Percentiles rank a stretch among this genome's conserved stretches.
Evolutionary conservation across 1,140 invertebrate species (phyloP).

Genomic region (Caerostris extrusa): DNA sequence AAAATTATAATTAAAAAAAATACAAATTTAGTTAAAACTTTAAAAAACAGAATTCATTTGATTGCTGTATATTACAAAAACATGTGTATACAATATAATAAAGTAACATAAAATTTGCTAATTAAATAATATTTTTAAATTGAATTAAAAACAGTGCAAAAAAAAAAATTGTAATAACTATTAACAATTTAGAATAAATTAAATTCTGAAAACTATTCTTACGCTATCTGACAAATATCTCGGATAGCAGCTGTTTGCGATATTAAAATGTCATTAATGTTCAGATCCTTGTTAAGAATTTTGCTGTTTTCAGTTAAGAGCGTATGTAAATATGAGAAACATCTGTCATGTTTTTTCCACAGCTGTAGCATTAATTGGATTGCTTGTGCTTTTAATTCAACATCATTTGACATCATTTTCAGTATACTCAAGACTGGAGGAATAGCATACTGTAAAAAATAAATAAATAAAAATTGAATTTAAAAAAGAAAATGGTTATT

Average conservation of each 20-base stretch:
- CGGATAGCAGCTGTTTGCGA: constrained; percentile 69
- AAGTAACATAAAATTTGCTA: background rate
- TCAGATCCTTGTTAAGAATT: background rate
- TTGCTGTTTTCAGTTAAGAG: constrained; percentile 55
- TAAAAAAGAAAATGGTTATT: too few species aligned
- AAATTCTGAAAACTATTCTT: background rate
- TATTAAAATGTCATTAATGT: constrained; percentile 53
- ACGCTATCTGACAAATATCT: constrained; percentile 67
- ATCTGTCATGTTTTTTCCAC: constrained; percentile 74
- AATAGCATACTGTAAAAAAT: constrained; percentile 71
- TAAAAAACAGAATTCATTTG: too few species aligned
- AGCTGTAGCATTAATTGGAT: constrained; percentile 67
- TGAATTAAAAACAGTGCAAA: background rate
- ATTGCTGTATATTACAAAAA: too few species aligned
- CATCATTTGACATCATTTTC: constrained; percentile 54
- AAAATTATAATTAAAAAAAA: too few species aligned
- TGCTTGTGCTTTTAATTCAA: constrained; percentile 53
- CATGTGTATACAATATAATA: too few species aligned
- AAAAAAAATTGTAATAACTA: background rate
- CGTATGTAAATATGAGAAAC: constrained; percentile 67
- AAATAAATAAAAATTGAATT: background rate
- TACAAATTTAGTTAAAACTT: too few species aligned
- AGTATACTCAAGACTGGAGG: constrained; percentile 62
- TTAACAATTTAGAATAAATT: background rate
- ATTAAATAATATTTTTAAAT: background rate